Conservation (phyloP, 1,140 invertebrate species). For the Meloidogyne hapla region DNA sequence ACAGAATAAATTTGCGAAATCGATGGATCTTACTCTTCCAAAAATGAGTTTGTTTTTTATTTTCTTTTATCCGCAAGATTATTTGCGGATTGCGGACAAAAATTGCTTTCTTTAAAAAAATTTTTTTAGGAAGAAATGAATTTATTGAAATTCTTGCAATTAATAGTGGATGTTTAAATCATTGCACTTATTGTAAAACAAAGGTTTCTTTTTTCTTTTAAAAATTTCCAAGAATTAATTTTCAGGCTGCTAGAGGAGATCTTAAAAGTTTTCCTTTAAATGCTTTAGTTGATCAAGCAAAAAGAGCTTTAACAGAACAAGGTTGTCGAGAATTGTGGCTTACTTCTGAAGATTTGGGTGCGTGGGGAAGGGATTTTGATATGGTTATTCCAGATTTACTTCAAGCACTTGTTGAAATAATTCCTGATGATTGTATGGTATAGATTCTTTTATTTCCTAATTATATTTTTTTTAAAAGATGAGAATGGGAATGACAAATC, state of each 20-base stretch:
- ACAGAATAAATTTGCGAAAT: slow-evolving; percentile 8
- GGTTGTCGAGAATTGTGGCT: slow-evolving; percentile 96
- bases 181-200: slow-evolving; percentile 98
- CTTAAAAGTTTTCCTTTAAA: slow-evolving; percentile 84
- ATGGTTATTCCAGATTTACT: slow-evolving; percentile 78
- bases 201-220: slow-evolving; percentile 69
- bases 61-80: neutral
- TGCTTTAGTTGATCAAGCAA: slow-evolving; percentile 68
- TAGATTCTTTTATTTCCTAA: neutral
- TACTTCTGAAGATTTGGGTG: slow-evolving; percentile 94
- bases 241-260: slow-evolving; percentile 78
- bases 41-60: slow-evolving; percentile 70
- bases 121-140: slow-evolving; percentile 82
- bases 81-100: slow-evolving; percentile 69
- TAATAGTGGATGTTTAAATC: slow-evolving; percentile 94
- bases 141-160: slow-evolving; percentile 96
- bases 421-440: slow-evolving; percentile 78
- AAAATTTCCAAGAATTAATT: slow-evolving; percentile 65
- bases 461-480: slow-evolving; percentile 53
- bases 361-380: slow-evolving; percentile 91
- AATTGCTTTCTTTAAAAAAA: slow-evolving; percentile 70
- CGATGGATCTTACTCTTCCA: slow-evolving; percentile 29
- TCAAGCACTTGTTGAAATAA: slow-evolving; percentile 81
- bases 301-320: slow-evolving; percentile 78
- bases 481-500: slow-evolving; percentile 73